Evolutionary conservation across 30 jellyfish, hydroid and myxozoan species (phyloP).

Genomic region (Haliclystus octoradiatus): DNA sequence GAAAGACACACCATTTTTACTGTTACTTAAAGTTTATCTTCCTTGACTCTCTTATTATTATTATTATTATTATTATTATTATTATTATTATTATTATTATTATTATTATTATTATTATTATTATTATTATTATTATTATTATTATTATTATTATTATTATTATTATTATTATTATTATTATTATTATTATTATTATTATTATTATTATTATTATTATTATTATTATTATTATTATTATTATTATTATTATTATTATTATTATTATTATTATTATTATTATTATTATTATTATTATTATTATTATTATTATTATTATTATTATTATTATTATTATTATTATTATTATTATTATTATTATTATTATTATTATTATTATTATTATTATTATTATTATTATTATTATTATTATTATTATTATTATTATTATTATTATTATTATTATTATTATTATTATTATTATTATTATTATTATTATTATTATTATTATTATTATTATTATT

Average conservation of each 20-base stretch:
- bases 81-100: not conserved
- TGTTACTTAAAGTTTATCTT: too few species aligned
- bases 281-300: slow-evolving; percentile 3
- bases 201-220: slow-evolving; percentile 2
- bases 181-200: slow-evolving; percentile 1
- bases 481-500: slow-evolving; percentile 2
- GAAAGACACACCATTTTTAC: too few species aligned
- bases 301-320: not conserved
- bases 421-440: slow-evolving; percentile 2
- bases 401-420: slow-evolving; percentile 3
- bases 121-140: not conserved
- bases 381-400: slow-evolving; percentile 2
- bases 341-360: slow-evolving; percentile 3
- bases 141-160: slow-evolving; percentile 1
- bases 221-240: slow-evolving; percentile 1
- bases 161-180: not conserved
- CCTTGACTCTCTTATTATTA: too few species aligned
- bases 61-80: not conserved
- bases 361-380: slow-evolving; percentile 2
- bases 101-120: not conserved
- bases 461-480: slow-evolving; percentile 3
- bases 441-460: slow-evolving; percentile 2
- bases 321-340: slow-evolving; percentile 2
- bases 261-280: slow-evolving; percentile 2
- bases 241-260: slow-evolving; percentile 2